Evolutionary conservation across 2,888 invertebrate species (phyloP).

Genomic region (Machimus rusticus): DNA sequence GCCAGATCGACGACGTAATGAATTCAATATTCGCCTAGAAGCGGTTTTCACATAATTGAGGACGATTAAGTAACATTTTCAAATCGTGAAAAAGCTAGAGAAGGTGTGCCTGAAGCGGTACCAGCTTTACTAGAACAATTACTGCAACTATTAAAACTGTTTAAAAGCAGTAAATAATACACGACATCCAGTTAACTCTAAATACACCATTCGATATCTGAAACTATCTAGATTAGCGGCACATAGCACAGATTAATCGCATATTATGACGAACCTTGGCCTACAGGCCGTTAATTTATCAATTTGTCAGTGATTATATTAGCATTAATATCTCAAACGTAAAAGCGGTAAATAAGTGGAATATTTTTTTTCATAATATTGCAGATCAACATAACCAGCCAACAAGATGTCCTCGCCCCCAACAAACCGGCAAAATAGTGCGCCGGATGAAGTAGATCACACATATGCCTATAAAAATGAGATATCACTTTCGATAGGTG

Average conservation of each 20-base stretch:
- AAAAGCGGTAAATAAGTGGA: not conserved
- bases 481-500: slow-evolving; percentile 50
- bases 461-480: slow-evolving; percentile 50
- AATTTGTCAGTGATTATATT: not conserved
- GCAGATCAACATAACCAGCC: slow-evolving; percentile 45
- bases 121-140: not conserved
- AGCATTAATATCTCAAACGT: not conserved
- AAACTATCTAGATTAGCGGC: not conserved
- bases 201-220: not conserved
- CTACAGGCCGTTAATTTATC: not conserved
- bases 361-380: slow-evolving; percentile 41
- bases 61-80: not conserved
- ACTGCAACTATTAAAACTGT: not conserved
- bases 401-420: slow-evolving; percentile 48
- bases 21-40: not conserved
- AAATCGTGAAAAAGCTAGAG: not conserved
- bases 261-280: not conserved
- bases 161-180: not conserved
- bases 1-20: not conserved
- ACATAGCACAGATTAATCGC: not conserved
- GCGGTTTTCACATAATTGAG: not conserved
- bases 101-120: not conserved
- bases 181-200: not conserved
- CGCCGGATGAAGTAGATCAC: slow-evolving; percentile 43
- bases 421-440: slow-evolving; percentile 23